These are phyloP conservation scores for Penaeus vannamei DNA, from an alignment of 1,140 invertebrate species.

Conservation along the genomic window DNA sequence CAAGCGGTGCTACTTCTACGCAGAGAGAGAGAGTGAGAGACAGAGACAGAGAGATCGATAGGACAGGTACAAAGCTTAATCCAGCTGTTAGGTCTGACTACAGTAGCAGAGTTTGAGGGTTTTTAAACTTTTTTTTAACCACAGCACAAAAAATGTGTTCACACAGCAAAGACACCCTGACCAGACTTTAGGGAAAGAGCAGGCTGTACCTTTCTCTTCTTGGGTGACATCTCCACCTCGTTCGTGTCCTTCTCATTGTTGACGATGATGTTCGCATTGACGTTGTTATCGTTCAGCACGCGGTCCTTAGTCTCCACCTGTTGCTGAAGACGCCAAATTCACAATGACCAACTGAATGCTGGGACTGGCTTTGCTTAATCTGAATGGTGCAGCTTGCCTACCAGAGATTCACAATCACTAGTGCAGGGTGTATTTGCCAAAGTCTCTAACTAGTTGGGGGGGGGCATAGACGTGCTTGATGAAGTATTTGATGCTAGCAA, in stretches of 20 bases:
- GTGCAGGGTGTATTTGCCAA: slow-evolving; percentile 65
- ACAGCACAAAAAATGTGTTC: neutral
- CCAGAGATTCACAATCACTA: slow-evolving; percentile 48
- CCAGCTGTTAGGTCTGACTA: slow-evolving; percentile 43
- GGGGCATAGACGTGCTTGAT: slow-evolving; percentile 61
- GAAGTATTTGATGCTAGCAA: slow-evolving; percentile 60
- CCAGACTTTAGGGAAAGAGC: slow-evolving; percentile 55
- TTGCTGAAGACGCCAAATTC: slow-evolving; percentile 64
- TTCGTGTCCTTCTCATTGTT: slow-evolving; percentile 69
- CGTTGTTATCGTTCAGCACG: slow-evolving; percentile 79
- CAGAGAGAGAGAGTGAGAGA: slow-evolving; percentile 44
- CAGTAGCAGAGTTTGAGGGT: slow-evolving; percentile 46
- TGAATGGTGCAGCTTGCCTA: slow-evolving; percentile 62
- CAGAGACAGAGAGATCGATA: slow-evolving; percentile 47
- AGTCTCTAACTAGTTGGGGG: slow-evolving; percentile 52
- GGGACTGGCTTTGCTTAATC: slow-evolving; percentile 64
- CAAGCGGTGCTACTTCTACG: too few species aligned
- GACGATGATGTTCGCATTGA: slow-evolving; percentile 77
- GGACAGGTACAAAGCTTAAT: slow-evolving; percentile 30
- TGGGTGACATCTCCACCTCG: slow-evolving; percentile 72
- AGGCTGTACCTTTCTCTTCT: slow-evolving; percentile 71
- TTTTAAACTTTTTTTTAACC: neutral
- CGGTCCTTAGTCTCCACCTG: slow-evolving; percentile 69
- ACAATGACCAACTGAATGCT: slow-evolving; percentile 65
- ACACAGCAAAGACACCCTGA: slow-evolving; percentile 65